Percentiles rank a stretch among this genome's conserved stretches.
Conservation (phyloP, 2,888 invertebrate genomes). For the Eilema depressum region DNA sequence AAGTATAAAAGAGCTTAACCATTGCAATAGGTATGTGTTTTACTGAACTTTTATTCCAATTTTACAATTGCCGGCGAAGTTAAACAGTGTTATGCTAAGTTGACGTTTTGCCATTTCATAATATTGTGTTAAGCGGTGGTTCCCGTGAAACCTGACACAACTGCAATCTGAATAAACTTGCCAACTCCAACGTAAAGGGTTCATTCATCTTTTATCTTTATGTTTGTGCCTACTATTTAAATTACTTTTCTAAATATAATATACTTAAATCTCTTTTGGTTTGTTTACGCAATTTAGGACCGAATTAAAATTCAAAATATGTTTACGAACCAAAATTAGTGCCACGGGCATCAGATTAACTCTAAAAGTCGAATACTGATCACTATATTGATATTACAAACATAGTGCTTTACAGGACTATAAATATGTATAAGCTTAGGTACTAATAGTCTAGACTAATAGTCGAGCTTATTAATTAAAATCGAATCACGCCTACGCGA, state of each 20-base stretch:
- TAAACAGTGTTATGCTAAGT: slow-evolving; percentile 77
- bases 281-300: slow-evolving; percentile 20
- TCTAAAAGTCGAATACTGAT: no score
- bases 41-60: slow-evolving; percentile 52
- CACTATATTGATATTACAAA: no score
- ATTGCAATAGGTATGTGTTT: slow-evolving; percentile 19
- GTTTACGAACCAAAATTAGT: no score
- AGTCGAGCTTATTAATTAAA: no score
- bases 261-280: slow-evolving; percentile 29
- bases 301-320: background rate
- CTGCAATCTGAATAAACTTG: slow-evolving; percentile 75
- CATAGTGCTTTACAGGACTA: no score
- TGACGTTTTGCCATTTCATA: slow-evolving; percentile 75
- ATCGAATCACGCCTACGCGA: background rate
- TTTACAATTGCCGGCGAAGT: slow-evolving; percentile 65
- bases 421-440: no score
- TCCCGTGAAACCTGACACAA: slow-evolving; percentile 75
- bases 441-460: no score
- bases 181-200: slow-evolving; percentile 62
- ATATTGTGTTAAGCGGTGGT: slow-evolving; percentile 78
- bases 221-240: slow-evolving; percentile 38
- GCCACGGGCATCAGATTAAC: no score
- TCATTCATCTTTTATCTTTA: slow-evolving; percentile 59
- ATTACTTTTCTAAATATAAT: slow-evolving; percentile 33
- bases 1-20: slow-evolving; percentile 26